Evolutionary conservation across 1,140 invertebrate genomes (phyloP).

Genomic region (Lasioglossum albipes): DNA sequence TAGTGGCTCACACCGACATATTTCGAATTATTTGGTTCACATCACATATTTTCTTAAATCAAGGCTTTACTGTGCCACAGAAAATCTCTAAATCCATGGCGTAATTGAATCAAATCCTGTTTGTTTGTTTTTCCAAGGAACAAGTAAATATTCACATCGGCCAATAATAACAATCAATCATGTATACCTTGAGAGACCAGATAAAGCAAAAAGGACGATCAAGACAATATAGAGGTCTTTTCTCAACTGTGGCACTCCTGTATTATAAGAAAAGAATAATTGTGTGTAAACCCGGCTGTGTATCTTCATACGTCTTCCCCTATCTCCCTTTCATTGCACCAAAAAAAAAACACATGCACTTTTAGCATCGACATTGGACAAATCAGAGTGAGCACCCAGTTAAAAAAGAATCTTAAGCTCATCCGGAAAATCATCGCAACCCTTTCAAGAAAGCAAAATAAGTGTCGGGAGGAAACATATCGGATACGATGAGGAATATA

Average conservation of each 20-base stretch:
- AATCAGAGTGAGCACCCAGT: constrained; percentile 10
- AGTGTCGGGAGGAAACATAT: constrained; percentile 31
- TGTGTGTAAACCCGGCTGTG: constrained; percentile 57
- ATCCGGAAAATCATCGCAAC: constrained; percentile 1
- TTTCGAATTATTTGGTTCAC: too few species aligned
- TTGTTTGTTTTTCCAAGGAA: neutral
- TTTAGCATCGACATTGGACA: constrained; percentile 5
- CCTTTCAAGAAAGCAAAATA: neutral
- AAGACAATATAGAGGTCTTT: constrained; percentile 39
- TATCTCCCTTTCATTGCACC: constrained; percentile 39
- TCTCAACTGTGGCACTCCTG: constrained; percentile 20
- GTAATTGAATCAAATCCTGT: neutral
- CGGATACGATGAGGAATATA: neutral
- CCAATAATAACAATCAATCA: neutral
- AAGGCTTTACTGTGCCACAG: too few species aligned
- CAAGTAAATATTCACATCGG: neutral
- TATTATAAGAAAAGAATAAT: constrained; percentile 43
- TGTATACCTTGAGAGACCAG: neutral
- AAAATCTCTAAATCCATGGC: neutral
- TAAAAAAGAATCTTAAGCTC: neutral
- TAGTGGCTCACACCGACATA: too few species aligned
- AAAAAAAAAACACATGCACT: constrained; percentile 49
- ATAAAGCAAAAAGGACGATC: constrained; percentile 4
- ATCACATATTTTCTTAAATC: too few species aligned
- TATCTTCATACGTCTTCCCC: constrained; percentile 57